Evolutionary conservation across 1,140 invertebrate genomes (phyloP), one percentile per base, ranked within the genome.

Genomic region (Drosophila micromelanica): DNA sequence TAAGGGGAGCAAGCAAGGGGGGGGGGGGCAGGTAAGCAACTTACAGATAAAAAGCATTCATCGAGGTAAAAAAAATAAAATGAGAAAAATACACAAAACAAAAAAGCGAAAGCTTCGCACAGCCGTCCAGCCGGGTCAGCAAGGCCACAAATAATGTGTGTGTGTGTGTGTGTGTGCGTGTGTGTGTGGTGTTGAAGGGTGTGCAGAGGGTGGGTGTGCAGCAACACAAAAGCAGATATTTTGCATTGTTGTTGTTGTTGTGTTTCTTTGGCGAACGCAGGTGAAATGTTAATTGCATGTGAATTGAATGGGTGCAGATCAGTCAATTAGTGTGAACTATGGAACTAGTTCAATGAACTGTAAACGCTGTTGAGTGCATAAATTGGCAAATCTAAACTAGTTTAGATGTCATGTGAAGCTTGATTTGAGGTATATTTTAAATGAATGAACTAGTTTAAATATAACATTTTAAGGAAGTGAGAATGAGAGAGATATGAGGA

Each of bases 241-340:
- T 7, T 23, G 13, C 27, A 20, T 15, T 46, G 7, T 13, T 64
- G 3, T 40, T 23, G 23, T 9, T 37, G 7, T n/a, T 13, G 27
- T 27, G 12, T n/a, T 40, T 60, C 63, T 56, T 64, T 64, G 46
- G 61, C 42, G 15, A 46, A 38, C 59, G 43, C 70, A 73, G 70
- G 63, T 73, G 63, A 73, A 73, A 73, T 68, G 70, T 68, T 68
- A 67, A 72, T 72, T 72, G 62, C 54, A 65, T 67, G 69, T 59
- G 69, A 72, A 72, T 72, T 72, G 68, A 67, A 48, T 67, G 38
- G 15, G n/a, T 30, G 65, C 38, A 46, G 59, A 69, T 69, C 57
- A 69, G 49, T 48, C 59, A 62, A 70, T 62, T 55, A 55, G 55
- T 51, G 9, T 46, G 12, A 42, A 42, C 23, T 27, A 1, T 40